These are phyloP conservation scores for Coenonympha arcania DNA, from an alignment of 2,888 invertebrate genomes.

Conservation along the genomic window DNA sequence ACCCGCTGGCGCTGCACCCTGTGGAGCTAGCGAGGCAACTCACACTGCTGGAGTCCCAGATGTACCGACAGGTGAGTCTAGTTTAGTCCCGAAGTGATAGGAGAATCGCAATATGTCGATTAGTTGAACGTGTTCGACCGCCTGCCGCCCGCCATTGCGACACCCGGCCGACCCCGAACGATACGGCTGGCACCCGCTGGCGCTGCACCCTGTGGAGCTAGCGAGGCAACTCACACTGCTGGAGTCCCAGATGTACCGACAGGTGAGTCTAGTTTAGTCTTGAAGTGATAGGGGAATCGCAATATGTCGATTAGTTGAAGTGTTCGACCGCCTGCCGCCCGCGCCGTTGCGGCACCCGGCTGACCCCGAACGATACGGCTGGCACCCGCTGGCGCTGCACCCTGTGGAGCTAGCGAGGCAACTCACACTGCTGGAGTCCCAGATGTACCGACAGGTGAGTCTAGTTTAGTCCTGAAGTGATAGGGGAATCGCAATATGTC, in stretches of 20 bases:
- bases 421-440: constrained; percentile 95
- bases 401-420: constrained; percentile 97
- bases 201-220: constrained; percentile 96
- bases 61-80: too few relatives aligned
- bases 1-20: too few relatives aligned
- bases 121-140: constrained; percentile 64
- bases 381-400: constrained; percentile 83
- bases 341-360: constrained; percentile 47
- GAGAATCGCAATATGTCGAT: too few relatives aligned
- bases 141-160: constrained; percentile 49
- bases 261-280: constrained; percentile 24
- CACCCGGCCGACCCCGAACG: constrained; percentile 51
- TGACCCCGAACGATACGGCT: constrained; percentile 44
- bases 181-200: constrained; percentile 70
- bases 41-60: too few relatives aligned
- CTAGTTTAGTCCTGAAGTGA: too few relatives aligned
- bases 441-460: constrained; percentile 77
- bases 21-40: too few relatives aligned
- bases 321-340: constrained; percentile 65
- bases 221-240: constrained; percentile 95
- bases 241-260: constrained; percentile 91
- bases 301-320: too few relatives aligned
- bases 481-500: too few relatives aligned
- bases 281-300: too few relatives aligned
- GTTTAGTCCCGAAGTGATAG: too few relatives aligned